Evolutionary conservation across 2,797 vertebrate species (phyloP), one percentile per base, ranked within the genome.

Genomic region (Benthosema pterotum): DNA sequence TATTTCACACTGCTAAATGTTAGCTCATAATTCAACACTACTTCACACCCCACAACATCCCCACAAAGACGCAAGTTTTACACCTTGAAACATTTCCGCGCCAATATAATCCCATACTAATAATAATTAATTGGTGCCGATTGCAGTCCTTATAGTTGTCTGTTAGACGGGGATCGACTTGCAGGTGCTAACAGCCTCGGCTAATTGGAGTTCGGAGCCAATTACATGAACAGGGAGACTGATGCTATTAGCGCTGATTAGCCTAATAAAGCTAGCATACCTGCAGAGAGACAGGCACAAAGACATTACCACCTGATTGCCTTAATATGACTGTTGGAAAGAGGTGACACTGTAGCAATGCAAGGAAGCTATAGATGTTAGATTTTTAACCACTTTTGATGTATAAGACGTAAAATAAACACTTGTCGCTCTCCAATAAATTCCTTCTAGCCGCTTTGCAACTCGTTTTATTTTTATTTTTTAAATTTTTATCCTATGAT

Each of bases 141-240:
- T 43, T 62, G 52, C 18, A 63, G 50, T 46, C 60, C 51, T 63
- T 45, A 25, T 15, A 63, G 53, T 42, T 53, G 22, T 54, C 52
- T 54, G 42, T 13, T 53, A 42, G 43, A 63, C 45, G 22, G 45
- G 15, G 46, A 32, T 45, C 28, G 46, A 47, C 16, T 8, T 74
- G 83, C 83, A 89, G 89, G 90, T 90, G 90, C 78, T 87, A 92
- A 92, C 88, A 85, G 82, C 67, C 57, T 18, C 56, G 75, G 75
- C 75, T 89, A 91, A 92, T 91, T 91, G 87, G 82, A 75, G 61
- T 60, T 69, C 65, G 48, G 69, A 88, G 84, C 83, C 84, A 90
- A 90, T 91, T 91, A 90, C 78, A 80, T 50, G 79, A 65, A 47
- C 75, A 45, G 55, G 74, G 67, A 77, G 62, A 74, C 63, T 77